Evolutionary conservation across 2,797 vertebrate genomes (phyloP), one percentile per base, ranked within the genome.

Genomic region (Mustela erminea): DNA sequence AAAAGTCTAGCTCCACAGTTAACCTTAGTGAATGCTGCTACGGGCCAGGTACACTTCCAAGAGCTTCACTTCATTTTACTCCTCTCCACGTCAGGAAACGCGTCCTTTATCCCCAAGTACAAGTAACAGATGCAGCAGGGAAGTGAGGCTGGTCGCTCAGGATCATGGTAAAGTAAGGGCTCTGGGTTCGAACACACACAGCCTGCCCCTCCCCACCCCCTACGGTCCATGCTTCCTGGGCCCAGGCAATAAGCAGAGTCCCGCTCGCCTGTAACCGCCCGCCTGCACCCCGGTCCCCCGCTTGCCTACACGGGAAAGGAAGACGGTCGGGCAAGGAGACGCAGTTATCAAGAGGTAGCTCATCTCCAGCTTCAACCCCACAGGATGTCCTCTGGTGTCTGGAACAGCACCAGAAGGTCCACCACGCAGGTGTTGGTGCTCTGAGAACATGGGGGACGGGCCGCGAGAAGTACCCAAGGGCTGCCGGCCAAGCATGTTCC

Each of bases 261-360:
- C 70, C 7, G 1, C 23, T 1, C 0, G 1, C 38, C 41, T 15
- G 23, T 27, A 2, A 25, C 38, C 0, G 7, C 7, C 38, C 41
- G 23, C 70, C 72, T 29, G 25, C 1, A 0, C 72, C 25, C 72
- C 7, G 9, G 43, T 27, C 7, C 72, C 41, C 72, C 7, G 6
- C 41, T 15, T 3, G 13, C 23, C 41, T 41, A 27, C 41, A 9
- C 1, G 25, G 72, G 1, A 15, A 29, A 8, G 41, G 13, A 29
- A 41, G 12, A 41, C 0, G 23, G 41, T 27, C 1, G 3, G 25
- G 41, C 14, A 1, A 74, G 72, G 15, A 66, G 41, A 27, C 14
- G 8, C 6, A 14, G 72, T 43, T 74, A 15, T 27, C 41, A 17
- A 27, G 70, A 43, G 23, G 62, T 64, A 32, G 29, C 62, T 64